Evolutionary conservation across 2,888 invertebrate species (phyloP), one percentile per base, ranked within the genome.

Genomic region (Oscheius sp.): DNA sequence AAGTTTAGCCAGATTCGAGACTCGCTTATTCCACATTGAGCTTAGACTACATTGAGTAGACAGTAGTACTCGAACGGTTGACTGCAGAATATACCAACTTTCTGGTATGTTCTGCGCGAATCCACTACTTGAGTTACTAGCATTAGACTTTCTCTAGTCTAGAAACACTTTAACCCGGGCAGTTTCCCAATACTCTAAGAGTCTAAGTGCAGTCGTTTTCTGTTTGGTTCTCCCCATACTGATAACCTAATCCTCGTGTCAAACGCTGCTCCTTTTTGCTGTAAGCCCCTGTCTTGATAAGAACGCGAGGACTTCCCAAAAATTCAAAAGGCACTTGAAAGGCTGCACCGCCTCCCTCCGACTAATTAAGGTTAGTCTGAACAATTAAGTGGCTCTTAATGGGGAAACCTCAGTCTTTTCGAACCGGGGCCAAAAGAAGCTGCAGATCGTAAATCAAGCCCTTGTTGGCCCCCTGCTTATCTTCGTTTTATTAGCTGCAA

Each of bases 241-340:
- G 68, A 68, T 68, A 68, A 68, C 35, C 68, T 68, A 68, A 68
- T 68, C 68, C 68, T 48, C 68, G 37, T 68, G 68, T 68, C 68
- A 66, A 66, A 66, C 13, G 35, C 55, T 68, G 55, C 68, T 68
- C 35, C 68, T 68, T 68, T 68, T 68, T 68, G 37, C 48, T 65
- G 68, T 68, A 35, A 35, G 68, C 13, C 42, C 13, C 10, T 55
- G 9, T 10, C 29, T 29, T 48, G 51, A 32, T 48, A 51, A 50
- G 13, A 21, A 32, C 21, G 21, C 53, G 55, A 21, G 21, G 13
- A 13, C 55, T 21, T 21, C 32, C 29, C 13, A 50, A 48, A 51
- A 48, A 48, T 65, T 65, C 13, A 35, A 60, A 60, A 50, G 21
- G 55, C 29, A 5, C 9, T 55, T 55, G 7, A 55, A 55, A 55